Evolutionary conservation across 2,888 invertebrate genomes (phyloP), one percentile per base, ranked within the genome.

Genomic region (Melanostoma scalare): DNA sequence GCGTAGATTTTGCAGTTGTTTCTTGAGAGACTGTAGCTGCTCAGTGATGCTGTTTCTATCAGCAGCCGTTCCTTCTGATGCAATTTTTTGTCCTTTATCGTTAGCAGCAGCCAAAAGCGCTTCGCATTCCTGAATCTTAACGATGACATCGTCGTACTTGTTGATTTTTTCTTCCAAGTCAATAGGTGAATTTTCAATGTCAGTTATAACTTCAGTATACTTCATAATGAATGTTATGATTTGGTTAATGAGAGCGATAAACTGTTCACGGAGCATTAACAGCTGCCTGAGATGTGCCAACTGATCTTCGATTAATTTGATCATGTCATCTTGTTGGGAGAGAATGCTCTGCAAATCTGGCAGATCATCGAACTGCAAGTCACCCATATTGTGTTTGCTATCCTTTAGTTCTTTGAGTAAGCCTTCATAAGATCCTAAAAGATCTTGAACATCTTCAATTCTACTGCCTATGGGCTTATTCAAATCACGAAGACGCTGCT

Each of bases 81-180:
- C 97, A 40, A 98, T 98, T 90, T 97, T 96, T 88, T 97, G 96
- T 0, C 98, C 98, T 89, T 98, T 98, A 88, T 98, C 98, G 9
- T 95, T 95, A 0, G 98, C 97, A 4, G 96, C 94, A 0, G 97
- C 96, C 6, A 98, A 91, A 42, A 96, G 92, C 6, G 97, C 97
- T 90, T 98, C 98, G 89, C 96, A 97, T 87, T 97, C 97, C 92
- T 97, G 97, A 67, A 98, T 96, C 89, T 96, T 96, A 0, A 94
- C 92, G 85, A 97, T 96, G 0, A 96, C 94, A 86, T 96, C 96
- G 88, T 97, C 96, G 87, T 97, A 97, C 67, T 95, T 94, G 88
- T 95, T 95, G 65, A 98, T 96, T 89, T 97, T 97, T 50, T 97
- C 96, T 89, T 96, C 96, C 6, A 96, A 93, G 0, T 96, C 94